Evolutionary conservation across 92 coral and sea anemone genomes (phyloP).

Genomic region (Desmophyllum pertusum): DNA sequence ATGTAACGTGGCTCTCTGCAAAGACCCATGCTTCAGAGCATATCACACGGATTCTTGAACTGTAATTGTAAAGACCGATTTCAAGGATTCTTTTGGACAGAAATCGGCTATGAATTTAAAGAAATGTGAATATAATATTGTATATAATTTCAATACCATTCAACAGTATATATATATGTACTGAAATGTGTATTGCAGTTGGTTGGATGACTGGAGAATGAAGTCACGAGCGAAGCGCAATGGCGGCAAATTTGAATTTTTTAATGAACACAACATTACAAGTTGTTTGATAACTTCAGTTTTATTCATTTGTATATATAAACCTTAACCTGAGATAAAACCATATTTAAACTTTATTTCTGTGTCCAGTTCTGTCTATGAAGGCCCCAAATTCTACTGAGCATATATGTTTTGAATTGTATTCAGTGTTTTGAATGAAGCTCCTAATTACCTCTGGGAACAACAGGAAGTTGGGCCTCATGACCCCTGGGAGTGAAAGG

Average conservation of each 20-base stretch:
- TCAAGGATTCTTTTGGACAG: not conserved
- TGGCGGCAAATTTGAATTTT: too few relatives aligned
- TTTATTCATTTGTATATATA: not conserved
- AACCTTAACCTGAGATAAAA: not conserved
- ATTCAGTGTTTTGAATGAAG: not conserved
- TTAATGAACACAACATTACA: too few relatives aligned
- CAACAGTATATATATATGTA: too few relatives aligned
- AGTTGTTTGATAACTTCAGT: too few relatives aligned
- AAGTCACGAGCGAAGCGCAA: too few relatives aligned
- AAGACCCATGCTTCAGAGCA: constrained; percentile 46
- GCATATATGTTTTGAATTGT: constrained; percentile 24
- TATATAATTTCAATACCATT: too few relatives aligned
- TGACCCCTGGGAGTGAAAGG: too few relatives aligned
- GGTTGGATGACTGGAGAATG: too few relatives aligned
- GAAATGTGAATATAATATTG: not conserved
- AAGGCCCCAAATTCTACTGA: constrained; percentile 6
- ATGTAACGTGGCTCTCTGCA: constrained; percentile 58
- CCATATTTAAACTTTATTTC: not conserved
- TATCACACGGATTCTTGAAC: constrained; percentile 7
- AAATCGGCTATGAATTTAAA: not conserved
- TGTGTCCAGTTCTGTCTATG: not conserved
- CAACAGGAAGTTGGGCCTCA: not conserved
- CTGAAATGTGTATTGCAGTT: too few relatives aligned
- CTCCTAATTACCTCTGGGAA: not conserved
- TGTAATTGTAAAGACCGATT: not conserved